Conservation (phyloP, 2,888 invertebrate genomes). For the Megaustenia siamemsis region DNA sequence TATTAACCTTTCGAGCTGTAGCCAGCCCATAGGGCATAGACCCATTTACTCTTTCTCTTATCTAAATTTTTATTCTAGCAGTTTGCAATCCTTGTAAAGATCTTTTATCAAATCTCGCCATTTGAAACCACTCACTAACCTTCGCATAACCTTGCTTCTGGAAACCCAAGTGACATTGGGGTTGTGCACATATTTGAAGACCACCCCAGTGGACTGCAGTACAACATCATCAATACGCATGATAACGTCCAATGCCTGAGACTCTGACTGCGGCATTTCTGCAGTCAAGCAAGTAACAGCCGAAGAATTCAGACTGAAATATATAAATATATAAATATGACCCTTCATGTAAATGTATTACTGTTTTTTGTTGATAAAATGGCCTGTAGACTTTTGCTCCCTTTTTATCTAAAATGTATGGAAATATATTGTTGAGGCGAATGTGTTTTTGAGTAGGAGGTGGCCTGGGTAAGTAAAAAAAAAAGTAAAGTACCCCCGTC, state of each 20-base stretch:
- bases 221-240: conserved; percentile 79
- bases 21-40: too few relatives aligned
- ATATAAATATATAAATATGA: neutral
- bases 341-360: neutral
- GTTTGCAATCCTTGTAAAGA: too few relatives aligned
- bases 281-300: conserved; percentile 48
- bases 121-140: conserved; percentile 61
- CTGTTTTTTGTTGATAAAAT: neutral
- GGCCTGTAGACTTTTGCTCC: too few relatives aligned
- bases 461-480: too few relatives aligned
- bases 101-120: too few relatives aligned
- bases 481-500: too few relatives aligned
- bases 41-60: too few relatives aligned
- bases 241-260: conserved; percentile 9
- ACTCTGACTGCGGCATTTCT: neutral
- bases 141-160: conserved; percentile 83
- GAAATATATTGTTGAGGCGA: too few relatives aligned
- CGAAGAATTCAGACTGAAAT: conserved; percentile 35
- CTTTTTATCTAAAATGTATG: too few relatives aligned
- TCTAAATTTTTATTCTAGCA: too few relatives aligned
- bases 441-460: too few relatives aligned
- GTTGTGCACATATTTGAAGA: conserved; percentile 92
- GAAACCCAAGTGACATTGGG: conserved; percentile 92
- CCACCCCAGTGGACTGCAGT: conserved; percentile 80
- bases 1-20: too few relatives aligned